A percentile compares a stretch with the other conserved stretches of the same genome.
Conservation (phyloP, 1,140 invertebrate species). For the Catajapyx aquilonaris region DNA sequence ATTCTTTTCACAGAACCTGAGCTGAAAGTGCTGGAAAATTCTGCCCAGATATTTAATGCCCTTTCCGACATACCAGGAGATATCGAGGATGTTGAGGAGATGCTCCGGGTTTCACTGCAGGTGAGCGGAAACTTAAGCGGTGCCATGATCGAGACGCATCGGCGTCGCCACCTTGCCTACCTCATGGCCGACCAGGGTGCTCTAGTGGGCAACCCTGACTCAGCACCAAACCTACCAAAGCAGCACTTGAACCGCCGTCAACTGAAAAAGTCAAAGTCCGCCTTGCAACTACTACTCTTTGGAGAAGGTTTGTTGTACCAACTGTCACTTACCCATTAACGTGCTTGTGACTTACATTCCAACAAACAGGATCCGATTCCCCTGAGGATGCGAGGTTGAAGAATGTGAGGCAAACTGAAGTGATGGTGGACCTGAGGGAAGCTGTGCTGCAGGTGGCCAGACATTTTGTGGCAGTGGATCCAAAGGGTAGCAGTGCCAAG, state of each 20-base stretch:
- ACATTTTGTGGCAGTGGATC: conserved; percentile 67
- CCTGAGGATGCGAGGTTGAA: conserved; percentile 74
- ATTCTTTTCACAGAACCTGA: conserved; percentile 39
- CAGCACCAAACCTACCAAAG: conserved; percentile 73
- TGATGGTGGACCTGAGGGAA: conserved; percentile 88
- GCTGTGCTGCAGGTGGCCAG: conserved; percentile 71
- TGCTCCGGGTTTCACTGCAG: conserved; percentile 35
- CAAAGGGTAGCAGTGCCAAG: conserved; percentile 44
- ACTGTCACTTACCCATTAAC: too few relatives aligned
- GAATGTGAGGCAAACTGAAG: conserved; percentile 90
- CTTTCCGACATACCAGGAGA: conserved; percentile 84
- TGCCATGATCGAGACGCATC: conserved; percentile 70
- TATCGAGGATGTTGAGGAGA: conserved; percentile 69
- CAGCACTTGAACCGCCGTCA: conserved; percentile 66
- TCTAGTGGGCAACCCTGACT: conserved; percentile 72
- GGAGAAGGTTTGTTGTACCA: too few relatives aligned
- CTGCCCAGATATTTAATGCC: conserved; percentile 91
- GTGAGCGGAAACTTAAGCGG: conserved; percentile 53
- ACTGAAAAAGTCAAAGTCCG: conserved; percentile 74
- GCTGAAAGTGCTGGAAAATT: conserved; percentile 63
- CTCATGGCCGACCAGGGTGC: conserved; percentile 91
- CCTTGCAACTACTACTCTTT: conserved; percentile 75
- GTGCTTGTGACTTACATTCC: too few relatives aligned
- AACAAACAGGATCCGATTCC: too few relatives aligned
- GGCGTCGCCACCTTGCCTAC: conserved; percentile 78